Evolutionary conservation across 1,140 invertebrate genomes (phyloP).

Genomic region (Drosophila chauvacae): DNA sequence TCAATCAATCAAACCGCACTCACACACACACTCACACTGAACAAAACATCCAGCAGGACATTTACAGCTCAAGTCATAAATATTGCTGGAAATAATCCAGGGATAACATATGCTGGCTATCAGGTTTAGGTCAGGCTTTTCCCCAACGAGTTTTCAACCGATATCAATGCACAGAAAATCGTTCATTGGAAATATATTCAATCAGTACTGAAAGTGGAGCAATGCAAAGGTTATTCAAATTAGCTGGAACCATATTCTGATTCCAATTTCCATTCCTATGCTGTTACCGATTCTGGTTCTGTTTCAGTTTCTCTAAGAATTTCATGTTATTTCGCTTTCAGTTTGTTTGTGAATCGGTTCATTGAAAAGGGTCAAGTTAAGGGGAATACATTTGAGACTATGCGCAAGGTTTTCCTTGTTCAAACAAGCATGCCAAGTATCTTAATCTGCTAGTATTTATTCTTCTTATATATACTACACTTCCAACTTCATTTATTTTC

Average conservation of each 20-base stretch:
- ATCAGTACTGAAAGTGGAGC: not conserved
- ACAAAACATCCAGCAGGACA: slow-evolving; percentile 18
- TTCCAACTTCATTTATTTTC: too few species aligned
- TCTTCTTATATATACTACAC: not conserved
- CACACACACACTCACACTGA: slow-evolving; percentile 17
- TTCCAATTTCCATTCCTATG: not conserved
- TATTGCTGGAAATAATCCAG: not conserved
- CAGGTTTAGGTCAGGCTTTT: not conserved
- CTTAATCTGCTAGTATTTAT: not conserved
- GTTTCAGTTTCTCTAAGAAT: not conserved
- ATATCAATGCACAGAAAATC: not conserved
- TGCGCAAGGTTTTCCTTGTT: not conserved
- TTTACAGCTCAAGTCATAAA: slow-evolving; percentile 11
- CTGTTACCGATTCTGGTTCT: not conserved
- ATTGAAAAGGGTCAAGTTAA: slow-evolving; percentile 25
- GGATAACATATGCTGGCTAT: slow-evolving; percentile 13
- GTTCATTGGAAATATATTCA: slow-evolving; percentile 15
- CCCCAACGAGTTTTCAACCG: not conserved
- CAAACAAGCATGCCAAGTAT: not conserved
- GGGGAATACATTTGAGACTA: slow-evolving; percentile 4
- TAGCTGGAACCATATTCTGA: not conserved
- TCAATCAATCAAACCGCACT: slow-evolving; percentile 41
- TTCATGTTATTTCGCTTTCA: not conserved
- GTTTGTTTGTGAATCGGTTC: slow-evolving; percentile 9
- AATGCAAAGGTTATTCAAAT: slow-evolving; percentile 35